Conservation (phyloP, 2,888 invertebrate genomes). For the Lymantria dispar region DNA sequence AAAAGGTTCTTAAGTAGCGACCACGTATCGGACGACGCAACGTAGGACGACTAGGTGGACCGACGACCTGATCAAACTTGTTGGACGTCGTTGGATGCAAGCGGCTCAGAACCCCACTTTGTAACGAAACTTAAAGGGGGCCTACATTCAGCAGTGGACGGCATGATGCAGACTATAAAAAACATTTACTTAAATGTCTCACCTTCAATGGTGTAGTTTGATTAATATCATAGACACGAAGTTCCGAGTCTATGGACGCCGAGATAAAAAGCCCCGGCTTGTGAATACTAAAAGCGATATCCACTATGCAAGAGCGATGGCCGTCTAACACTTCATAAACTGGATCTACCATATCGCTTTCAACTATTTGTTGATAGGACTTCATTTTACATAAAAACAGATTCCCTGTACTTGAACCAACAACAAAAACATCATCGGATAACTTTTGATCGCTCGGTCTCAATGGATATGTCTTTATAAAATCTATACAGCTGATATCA, state of each 20-base stretch:
- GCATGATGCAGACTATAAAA: no score
- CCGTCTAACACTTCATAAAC: conserved; percentile 53
- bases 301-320: conserved; percentile 55
- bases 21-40: no score
- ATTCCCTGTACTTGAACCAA: conserved; percentile 55
- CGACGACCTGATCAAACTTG: no score
- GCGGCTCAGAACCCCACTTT: no score
- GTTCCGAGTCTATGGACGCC: conserved; percentile 63
- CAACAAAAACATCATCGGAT: conserved; percentile 58
- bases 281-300: conserved; percentile 56
- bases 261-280: conserved; percentile 59
- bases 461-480: conserved; percentile 52
- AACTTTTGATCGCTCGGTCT: conserved; percentile 51
- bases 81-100: no score
- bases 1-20: no score
- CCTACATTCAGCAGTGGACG: no score
- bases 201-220: conserved; percentile 63
- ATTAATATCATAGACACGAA: conserved; percentile 59
- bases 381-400: conserved; percentile 56
- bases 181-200: conserved; percentile 3
- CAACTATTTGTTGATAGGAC: conserved; percentile 23
- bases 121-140: no score
- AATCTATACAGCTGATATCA: conserved; percentile 67
- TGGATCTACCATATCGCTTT: conserved; percentile 49
- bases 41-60: no score